Evolutionary conservation across 2,113 vertebrate genomes (phyloP).

Genomic region (Gymnogyps californianus): DNA sequence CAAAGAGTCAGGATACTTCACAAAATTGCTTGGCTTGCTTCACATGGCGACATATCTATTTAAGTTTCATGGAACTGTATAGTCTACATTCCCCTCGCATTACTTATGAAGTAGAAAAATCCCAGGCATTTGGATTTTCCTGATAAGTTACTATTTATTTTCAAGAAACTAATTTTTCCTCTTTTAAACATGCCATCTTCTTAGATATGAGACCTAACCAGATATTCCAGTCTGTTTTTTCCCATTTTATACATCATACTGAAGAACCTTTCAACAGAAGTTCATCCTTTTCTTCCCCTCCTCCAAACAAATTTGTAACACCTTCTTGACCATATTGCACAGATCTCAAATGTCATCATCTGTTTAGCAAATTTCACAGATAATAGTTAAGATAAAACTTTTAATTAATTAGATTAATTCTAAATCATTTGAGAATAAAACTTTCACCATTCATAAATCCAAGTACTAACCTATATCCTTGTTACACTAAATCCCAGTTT

Average conservation of each 20-base stretch:
- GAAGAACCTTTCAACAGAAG: background rate
- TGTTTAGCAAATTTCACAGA: background rate
- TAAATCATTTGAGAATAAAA: background rate
- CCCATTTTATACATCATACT: background rate
- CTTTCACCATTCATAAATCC: background rate
- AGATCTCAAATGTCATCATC: background rate
- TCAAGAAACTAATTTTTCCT: background rate
- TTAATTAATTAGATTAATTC: background rate
- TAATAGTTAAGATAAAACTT: background rate
- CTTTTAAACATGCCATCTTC: background rate
- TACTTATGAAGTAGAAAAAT: background rate
- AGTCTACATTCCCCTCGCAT: background rate
- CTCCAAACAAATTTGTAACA: background rate
- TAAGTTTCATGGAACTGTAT: background rate
- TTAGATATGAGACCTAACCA: background rate
- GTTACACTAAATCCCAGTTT: background rate
- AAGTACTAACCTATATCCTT: background rate
- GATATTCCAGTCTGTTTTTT: background rate
- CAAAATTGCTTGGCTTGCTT: background rate
- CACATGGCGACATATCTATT: background rate
- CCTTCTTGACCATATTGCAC: background rate
- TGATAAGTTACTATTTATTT: background rate
- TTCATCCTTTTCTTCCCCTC: background rate
- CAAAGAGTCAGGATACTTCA: background rate
- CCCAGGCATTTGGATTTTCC: background rate